phyloP scores from a whole-genome alignment of 2,888 invertebrate genomes.

The Oegoconia quadripuncta region DNA sequence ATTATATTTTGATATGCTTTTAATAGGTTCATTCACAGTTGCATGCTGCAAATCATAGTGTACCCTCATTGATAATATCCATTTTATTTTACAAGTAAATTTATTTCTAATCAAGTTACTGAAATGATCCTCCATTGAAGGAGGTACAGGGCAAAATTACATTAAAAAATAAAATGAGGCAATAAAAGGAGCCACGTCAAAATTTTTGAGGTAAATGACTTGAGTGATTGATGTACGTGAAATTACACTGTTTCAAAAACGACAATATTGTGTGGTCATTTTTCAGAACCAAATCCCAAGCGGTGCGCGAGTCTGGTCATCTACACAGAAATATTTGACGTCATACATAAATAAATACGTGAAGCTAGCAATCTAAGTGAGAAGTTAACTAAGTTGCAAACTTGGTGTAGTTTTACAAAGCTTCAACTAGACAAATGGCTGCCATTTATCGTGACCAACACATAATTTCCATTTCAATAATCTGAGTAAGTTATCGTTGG shows the following conservation, averaged over 20 bases:
- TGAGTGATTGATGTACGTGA: slow-evolving; percentile 69
- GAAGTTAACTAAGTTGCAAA: slow-evolving; percentile 14
- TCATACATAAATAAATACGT: slow-evolving; percentile 3
- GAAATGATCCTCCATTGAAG: slow-evolving; percentile 11
- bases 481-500: slow-evolving; percentile 40
- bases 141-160: slow-evolving; percentile 33
- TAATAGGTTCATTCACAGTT: too few species aligned
- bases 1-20: too few species aligned
- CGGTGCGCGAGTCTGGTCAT: slow-evolving; percentile 3
- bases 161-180: slow-evolving; percentile 57
- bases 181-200: slow-evolving; percentile 59
- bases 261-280: slow-evolving; percentile 45
- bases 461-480: slow-evolving; percentile 45
- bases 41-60: too few species aligned
- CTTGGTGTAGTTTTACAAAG: slow-evolving; percentile 18
- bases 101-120: slow-evolving; percentile 13
- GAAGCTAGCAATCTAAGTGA: slow-evolving; percentile 9
- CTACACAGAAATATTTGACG: neutral
- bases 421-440: slow-evolving; percentile 35
- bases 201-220: slow-evolving; percentile 65
- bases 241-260: slow-evolving; percentile 60
- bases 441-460: slow-evolving; percentile 44
- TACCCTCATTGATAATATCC: neutral
- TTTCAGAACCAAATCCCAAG: slow-evolving; percentile 25
- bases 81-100: neutral